Percentiles rank a stretch among this genome's conserved stretches.
Evolutionary conservation across 2,113 vertebrate species (phyloP).

Genomic region (Zapornia atra): DNA sequence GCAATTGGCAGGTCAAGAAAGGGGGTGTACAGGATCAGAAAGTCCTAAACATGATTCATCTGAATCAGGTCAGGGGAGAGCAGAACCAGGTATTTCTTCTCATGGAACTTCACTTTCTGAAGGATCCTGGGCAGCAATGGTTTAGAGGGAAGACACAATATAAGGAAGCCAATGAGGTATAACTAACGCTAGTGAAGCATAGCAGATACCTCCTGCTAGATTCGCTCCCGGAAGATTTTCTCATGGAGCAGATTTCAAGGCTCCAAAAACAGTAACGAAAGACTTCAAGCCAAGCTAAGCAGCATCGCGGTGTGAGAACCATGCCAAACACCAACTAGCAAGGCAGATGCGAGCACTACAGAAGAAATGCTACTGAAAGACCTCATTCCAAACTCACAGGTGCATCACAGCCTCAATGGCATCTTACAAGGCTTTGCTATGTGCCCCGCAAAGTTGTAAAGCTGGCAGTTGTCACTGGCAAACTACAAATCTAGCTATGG

Average conservation of each 20-base stretch:
- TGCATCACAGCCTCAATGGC: background rate
- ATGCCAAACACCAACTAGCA: background rate
- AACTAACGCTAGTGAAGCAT: background rate
- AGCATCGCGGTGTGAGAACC: background rate
- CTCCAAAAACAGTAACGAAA: background rate
- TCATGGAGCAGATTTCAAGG: background rate
- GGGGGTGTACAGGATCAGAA: background rate
- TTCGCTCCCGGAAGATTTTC: background rate
- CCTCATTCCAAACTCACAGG: background rate
- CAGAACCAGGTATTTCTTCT: background rate
- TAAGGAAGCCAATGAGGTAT: background rate
- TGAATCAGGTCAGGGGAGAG: background rate
- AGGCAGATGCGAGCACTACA: background rate
- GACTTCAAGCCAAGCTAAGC: background rate
- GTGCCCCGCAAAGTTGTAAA: too few species aligned
- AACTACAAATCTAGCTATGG: background rate
- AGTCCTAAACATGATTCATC: background rate
- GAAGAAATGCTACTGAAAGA: background rate
- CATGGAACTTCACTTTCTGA: background rate
- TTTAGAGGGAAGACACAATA: background rate
- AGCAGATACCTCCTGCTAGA: background rate
- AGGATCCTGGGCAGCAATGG: background rate
- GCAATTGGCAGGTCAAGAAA: background rate
- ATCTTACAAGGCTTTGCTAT: background rate
- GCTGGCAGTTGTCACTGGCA: background rate